These are phyloP conservation scores for Tetramorium bicarinatum DNA, from an alignment of 2,888 invertebrate genomes.

Conservation along the genomic window DNA sequence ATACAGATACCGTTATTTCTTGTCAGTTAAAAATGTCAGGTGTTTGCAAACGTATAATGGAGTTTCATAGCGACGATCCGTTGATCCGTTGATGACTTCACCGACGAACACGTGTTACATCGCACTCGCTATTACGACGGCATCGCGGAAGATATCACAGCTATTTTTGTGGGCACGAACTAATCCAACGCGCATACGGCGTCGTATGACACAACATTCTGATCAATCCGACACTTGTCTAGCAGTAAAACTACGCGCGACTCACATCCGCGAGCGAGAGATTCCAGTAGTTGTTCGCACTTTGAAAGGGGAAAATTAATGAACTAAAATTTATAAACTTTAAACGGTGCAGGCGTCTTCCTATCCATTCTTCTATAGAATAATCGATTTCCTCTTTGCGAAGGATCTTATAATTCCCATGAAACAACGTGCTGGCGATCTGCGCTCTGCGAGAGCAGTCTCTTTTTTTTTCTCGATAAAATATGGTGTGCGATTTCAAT, in stretches of 20 bases:
- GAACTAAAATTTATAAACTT: background rate
- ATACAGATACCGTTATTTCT: slow-evolving; percentile 66
- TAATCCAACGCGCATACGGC: slow-evolving; percentile 21
- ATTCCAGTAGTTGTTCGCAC: background rate
- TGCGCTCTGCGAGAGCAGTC: background rate
- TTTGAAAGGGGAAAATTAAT: background rate
- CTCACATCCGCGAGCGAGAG: background rate
- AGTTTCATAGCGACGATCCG: slow-evolving; percentile 5
- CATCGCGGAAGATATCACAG: slow-evolving; percentile 24
- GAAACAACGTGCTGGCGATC: background rate
- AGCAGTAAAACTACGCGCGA: background rate
- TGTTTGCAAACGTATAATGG: slow-evolving; percentile 37
- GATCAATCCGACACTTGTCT: slow-evolving; percentile 9
- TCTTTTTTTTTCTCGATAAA: slow-evolving; percentile 13
- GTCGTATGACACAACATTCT: slow-evolving; percentile 7
- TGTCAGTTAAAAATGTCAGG: slow-evolving; percentile 70
- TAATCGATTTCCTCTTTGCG: background rate
- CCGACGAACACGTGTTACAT: slow-evolving; percentile 38
- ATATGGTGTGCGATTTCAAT: slow-evolving; percentile 21
- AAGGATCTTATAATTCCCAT: background rate
- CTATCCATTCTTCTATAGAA: too few relatives aligned
- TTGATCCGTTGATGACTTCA: slow-evolving; percentile 46
- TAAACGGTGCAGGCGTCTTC: background rate
- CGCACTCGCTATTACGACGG: background rate
- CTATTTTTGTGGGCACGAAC: slow-evolving; percentile 17